phyloP scores from a whole-genome alignment of 2,797 vertebrate species.

The Acanthurus tractus region DNA sequence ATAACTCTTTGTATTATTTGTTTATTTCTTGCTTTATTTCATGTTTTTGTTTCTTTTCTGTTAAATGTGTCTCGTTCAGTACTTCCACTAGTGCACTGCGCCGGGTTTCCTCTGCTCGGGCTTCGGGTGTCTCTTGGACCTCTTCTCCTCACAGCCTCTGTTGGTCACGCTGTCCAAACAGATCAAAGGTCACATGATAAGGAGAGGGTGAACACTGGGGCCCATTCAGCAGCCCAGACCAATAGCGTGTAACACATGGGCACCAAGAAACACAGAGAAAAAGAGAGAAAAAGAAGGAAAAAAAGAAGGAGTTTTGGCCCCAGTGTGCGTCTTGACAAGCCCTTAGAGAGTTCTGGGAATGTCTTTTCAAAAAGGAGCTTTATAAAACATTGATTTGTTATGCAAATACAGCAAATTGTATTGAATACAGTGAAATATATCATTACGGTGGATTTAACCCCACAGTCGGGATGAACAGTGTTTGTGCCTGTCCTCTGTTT shows the following conservation, averaged over 20 bases:
- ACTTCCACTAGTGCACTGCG: constrained; percentile 18
- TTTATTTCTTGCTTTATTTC: too few species aligned
- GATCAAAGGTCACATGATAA: constrained; percentile 86
- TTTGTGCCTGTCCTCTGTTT: not conserved
- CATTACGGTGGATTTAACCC: constrained; percentile 4
- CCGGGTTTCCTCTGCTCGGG: constrained; percentile 24
- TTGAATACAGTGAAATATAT: constrained; percentile 39
- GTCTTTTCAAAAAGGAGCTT: constrained; percentile 47
- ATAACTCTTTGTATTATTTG: too few species aligned
- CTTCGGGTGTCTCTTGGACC: constrained; percentile 37
- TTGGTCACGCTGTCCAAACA: constrained; percentile 85
- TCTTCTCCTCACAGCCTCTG: constrained; percentile 48
- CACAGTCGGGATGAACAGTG: not conserved
- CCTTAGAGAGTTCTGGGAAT: constrained; percentile 45
- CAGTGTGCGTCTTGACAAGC: constrained; percentile 63
- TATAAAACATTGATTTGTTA: constrained; percentile 54
- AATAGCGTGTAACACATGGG: constrained; percentile 67
- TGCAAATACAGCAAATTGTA: constrained; percentile 46
- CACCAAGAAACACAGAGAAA: constrained; percentile 48
- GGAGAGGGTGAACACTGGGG: constrained; percentile 78
- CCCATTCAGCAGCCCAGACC: constrained; percentile 73
- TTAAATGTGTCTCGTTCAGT: constrained; percentile 4
- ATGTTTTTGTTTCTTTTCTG: not conserved
- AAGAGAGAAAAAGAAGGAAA: constrained; percentile 40
- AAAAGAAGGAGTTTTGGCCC: constrained; percentile 44